Conservation (phyloP, 2,888 invertebrate genomes). For the Pherbina coryleti region DNA sequence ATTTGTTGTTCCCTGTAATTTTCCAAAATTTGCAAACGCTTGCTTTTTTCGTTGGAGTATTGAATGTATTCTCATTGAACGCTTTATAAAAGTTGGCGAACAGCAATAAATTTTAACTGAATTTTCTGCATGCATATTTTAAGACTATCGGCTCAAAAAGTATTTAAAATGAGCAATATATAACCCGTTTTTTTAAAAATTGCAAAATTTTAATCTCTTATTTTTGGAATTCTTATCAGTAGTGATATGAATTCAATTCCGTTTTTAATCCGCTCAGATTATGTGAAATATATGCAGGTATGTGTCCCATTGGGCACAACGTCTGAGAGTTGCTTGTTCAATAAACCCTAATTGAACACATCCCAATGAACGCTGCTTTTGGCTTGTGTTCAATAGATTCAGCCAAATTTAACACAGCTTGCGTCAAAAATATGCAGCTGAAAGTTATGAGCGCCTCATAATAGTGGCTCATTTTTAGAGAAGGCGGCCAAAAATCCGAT, state of each 20-base stretch:
- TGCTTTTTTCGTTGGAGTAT: neutral
- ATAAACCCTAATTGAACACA: slow-evolving; percentile 20
- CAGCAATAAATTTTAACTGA: no score
- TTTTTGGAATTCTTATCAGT: no score
- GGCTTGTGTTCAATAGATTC: neutral
- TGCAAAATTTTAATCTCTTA: no score
- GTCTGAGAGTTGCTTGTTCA: neutral
- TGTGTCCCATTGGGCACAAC: neutral
- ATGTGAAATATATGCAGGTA: no score
- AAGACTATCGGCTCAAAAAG: no score
- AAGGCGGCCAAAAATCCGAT: slow-evolving; percentile 54
- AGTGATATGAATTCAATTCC: no score
- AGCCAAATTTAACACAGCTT: slow-evolving; percentile 22
- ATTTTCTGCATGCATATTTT: no score
- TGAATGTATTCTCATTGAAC: no score
- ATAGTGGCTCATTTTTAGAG: slow-evolving; percentile 70
- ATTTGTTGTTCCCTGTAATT: neutral
- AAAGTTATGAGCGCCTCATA: slow-evolving; percentile 58
- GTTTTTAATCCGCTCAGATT: no score
- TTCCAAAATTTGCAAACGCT: neutral
- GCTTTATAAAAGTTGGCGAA: no score
- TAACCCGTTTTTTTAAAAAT: no score
- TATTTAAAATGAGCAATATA: no score
- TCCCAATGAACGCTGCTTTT: slow-evolving; percentile 3
- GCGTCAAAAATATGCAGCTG: neutral